Percentiles rank a stretch among this genome's conserved stretches.
These are phyloP conservation scores for Tetrax tetrax DNA, from an alignment of 2,113 vertebrate species.

Conservation along the genomic window DNA sequence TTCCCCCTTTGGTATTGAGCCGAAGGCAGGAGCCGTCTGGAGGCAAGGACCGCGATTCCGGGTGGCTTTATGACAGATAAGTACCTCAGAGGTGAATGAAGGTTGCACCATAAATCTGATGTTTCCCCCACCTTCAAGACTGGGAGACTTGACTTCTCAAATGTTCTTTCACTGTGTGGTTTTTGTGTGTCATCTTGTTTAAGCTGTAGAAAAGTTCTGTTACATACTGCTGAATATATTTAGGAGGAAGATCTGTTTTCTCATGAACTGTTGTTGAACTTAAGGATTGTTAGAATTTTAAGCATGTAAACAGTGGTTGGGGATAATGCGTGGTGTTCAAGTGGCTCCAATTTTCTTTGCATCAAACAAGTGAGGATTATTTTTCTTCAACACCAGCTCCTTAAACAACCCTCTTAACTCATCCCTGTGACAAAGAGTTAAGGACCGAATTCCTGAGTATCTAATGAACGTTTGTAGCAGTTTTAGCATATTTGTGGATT, in stretches of 20 bases:
- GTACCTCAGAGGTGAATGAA: background rate
- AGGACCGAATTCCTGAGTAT: background rate
- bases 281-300: background rate
- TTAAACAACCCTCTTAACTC: background rate
- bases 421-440: background rate
- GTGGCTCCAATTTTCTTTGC: background rate
- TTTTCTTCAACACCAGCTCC: background rate
- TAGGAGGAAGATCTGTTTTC: background rate
- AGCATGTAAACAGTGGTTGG: background rate
- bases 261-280: background rate
- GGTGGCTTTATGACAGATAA: background rate
- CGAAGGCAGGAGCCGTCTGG: background rate
- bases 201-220: background rate
- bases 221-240: background rate
- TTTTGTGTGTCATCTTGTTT: background rate
- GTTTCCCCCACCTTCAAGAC: background rate
- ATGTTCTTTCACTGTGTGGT: background rate
- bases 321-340: too few species aligned
- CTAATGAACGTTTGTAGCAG: background rate
- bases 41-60: background rate
- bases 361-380: background rate
- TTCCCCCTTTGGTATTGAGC: background rate
- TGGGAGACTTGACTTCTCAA: background rate
- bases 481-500: background rate
- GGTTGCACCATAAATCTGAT: background rate